Evolutionary conservation across 2,888 invertebrate genomes (phyloP), one percentile per base, ranked within the genome.

Genomic region (Fragum sueziense): DNA sequence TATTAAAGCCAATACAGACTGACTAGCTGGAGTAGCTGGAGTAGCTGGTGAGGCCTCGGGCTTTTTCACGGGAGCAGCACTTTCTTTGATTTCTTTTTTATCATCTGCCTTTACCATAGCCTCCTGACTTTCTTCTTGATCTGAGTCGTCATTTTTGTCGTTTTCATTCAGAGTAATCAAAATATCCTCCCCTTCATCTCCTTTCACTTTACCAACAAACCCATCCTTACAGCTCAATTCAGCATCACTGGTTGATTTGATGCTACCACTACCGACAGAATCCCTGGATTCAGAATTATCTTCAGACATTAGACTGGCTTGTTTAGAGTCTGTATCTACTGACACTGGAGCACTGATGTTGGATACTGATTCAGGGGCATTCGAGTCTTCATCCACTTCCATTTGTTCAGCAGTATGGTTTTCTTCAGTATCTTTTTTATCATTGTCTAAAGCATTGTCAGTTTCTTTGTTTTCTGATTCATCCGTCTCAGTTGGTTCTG

Each of bases 121-220:
- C 22, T 22, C 62, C 37, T 62, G 34, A 22, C 62, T 62, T 9
- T 65, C 70, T 14, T 52, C 67, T 57, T 62, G 17, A 14, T 67
- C 74, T 2, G 65, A 22, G 9, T 71, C 61, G 61, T 37, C 68
- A 9, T 41, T 65, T 65, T 71, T 73, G 75, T 86, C 75, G 65
- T 83, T 81, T 33, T 61, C 61, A 76, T 87, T 85, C 9, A 87
- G 75, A 27, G 85, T 87, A 29, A 85, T 87, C 27, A 86, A 54
- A 33, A 86, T 79, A 27, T 85, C 84, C 37, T 74, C 80, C 14
- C 80, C 83, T 79, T 85, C 85, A 34, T 76, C 80, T 79, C 80
- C 83, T 57, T 78, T 84, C n/a, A 87, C 86, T 54, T 80, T 85
- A 29, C 79, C 80, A 20, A 85, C 73, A 22, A 78, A 61, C 52